Evolutionary conservation across 2,888 invertebrate species (phyloP), one percentile per base, ranked within the genome.

Genomic region (Agrochola circellaris): DNA sequence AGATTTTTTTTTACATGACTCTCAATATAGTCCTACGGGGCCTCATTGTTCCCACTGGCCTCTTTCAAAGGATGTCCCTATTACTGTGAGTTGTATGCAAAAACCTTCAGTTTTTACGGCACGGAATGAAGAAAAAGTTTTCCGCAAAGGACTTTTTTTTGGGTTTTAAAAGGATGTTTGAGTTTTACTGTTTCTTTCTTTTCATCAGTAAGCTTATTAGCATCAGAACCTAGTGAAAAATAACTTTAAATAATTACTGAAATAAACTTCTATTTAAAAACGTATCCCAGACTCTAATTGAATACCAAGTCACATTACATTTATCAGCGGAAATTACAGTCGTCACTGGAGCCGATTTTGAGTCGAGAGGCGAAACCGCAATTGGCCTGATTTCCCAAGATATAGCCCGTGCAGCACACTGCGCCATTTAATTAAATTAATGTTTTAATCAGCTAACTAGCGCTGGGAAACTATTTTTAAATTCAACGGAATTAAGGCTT

Each of bases 391-490:
- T 95, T 95, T 94, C 93, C 94, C 94, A 93, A 94, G 95, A 94
- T 93, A 93, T 92, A 90, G 74, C 77, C 67, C 64, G 81, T 88
- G 85, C 83, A 85, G 80, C 81, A 84, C 85, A 81, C 85, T 86
- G 87, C 81, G 85, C 88, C 90, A 89, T 90, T 92, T 95, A 94
- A 95, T 95, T 95, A 90, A 95, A 94, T 96, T 95, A 95, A 94
- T 91, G 92, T 92, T 93, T 95, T 93, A 95, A 95, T 94, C 92
- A 94, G 92, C 92, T 93, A 95, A 95, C 93, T 93, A 93, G 91
- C 87, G 76, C 80, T 83, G 87, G 87, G 83, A 83, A 90, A 89
- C 86, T 89, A 83, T 89, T 89, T 89, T 90, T 79, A 86, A 82
- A 88, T 76, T 82, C 82, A 83, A 67, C 68, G 20, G 56, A 74